Evolutionary conservation across 1,140 invertebrate species (phyloP).

Genomic region (Macrocentrus cingulum): DNA sequence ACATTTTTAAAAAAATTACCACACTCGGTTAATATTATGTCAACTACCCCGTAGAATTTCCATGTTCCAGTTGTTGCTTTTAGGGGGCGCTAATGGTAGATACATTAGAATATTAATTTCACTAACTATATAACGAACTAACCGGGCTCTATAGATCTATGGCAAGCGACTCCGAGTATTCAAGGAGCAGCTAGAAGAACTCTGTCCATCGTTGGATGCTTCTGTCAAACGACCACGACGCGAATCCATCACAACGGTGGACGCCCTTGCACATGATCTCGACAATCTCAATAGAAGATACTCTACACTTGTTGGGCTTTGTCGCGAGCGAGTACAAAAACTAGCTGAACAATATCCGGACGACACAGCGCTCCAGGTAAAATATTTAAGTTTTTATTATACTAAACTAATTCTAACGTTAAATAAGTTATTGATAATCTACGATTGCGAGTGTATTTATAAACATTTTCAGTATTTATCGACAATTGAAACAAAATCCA

Average conservation of each 20-base stretch:
- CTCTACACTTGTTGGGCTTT: slow-evolving; percentile 71
- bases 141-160: slow-evolving; percentile 74
- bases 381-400: slow-evolving; percentile 30
- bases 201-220: slow-evolving; percentile 80
- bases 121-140: slow-evolving; percentile 57
- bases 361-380: slow-evolving; percentile 58
- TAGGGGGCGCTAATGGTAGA: slow-evolving; percentile 42
- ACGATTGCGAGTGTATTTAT: no score
- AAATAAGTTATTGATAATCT: no score
- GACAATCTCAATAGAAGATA: slow-evolving; percentile 84
- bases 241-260: slow-evolving; percentile 64
- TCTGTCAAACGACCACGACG: slow-evolving; percentile 52
- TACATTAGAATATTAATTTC: slow-evolving; percentile 34
- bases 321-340: slow-evolving; percentile 65
- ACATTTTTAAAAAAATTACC: slow-evolving; percentile 33
- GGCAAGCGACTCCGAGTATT: slow-evolving; percentile 85
- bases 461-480: no score
- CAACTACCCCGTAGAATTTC: slow-evolving; percentile 11
- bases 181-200: slow-evolving; percentile 82
- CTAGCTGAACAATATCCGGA: slow-evolving; percentile 52
- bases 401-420: neutral
- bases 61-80: slow-evolving; percentile 22
- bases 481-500: no score
- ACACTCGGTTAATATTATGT: slow-evolving; percentile 39
- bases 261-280: slow-evolving; percentile 80